Evolutionary conservation across 2,888 invertebrate species (phyloP).

Genomic region (Sympetrum striolatum): DNA sequence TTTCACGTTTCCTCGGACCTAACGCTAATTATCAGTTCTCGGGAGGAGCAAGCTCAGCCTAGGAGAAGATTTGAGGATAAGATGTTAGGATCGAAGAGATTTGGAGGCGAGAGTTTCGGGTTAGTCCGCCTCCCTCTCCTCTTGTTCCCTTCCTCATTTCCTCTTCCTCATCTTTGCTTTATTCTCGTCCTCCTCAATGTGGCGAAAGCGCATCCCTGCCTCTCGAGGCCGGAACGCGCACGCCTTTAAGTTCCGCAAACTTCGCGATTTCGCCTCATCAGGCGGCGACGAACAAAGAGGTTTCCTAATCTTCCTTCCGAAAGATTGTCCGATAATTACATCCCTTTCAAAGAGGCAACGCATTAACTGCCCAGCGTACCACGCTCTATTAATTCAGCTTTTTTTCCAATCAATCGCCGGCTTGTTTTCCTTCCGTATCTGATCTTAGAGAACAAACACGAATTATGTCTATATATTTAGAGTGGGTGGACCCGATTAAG

Average conservation of each 20-base stretch:
- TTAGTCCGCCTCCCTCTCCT: background rate
- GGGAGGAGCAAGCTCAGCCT: background rate
- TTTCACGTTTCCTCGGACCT: no score
- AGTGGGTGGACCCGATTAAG: no score
- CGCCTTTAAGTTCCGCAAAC: conserved; percentile 4
- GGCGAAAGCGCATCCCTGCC: background rate
- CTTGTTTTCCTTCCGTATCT: background rate
- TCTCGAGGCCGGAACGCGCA: background rate
- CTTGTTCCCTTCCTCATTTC: background rate
- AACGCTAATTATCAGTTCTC: background rate
- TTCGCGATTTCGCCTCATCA: background rate
- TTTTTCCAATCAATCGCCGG: background rate
- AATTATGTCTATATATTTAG: no score
- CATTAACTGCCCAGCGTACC: background rate
- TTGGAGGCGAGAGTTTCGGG: background rate
- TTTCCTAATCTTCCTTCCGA: conserved; percentile 2
- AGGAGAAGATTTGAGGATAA: background rate
- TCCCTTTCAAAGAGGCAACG: background rate
- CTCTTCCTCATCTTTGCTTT: background rate
- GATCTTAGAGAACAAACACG: background rate
- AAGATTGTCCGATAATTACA: conserved; percentile 12
- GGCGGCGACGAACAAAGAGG: background rate
- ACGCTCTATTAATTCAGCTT: background rate
- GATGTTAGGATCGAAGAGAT: background rate
- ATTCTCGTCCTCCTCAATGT: background rate